Conservation (phyloP, 2,888 invertebrate genomes). For the Amphipyra berbera region DNA sequence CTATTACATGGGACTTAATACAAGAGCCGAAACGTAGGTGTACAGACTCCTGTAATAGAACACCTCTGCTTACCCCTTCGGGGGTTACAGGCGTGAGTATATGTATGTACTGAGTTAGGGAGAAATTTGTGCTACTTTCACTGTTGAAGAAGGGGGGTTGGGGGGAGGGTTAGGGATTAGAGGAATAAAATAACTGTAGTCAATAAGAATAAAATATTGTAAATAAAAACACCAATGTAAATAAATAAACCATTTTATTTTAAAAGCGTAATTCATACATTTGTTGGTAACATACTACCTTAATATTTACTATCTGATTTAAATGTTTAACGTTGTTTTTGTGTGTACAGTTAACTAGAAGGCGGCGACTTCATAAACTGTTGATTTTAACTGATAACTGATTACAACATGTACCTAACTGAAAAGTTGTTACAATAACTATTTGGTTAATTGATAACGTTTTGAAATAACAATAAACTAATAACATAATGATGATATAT, state of each 20-base stretch:
- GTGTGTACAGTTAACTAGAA: constrained; percentile 1
- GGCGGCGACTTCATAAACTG: constrained; percentile 11
- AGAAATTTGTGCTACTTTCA: too few species aligned
- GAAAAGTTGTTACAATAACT: not conserved
- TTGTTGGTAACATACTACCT: constrained; percentile 11
- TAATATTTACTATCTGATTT: constrained; percentile 3
- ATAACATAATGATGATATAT: not conserved
- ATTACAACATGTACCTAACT: constrained; percentile 19
- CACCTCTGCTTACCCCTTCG: too few species aligned
- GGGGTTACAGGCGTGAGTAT: too few species aligned
- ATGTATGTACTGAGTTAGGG: too few species aligned
- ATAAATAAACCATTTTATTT: constrained; percentile 69
- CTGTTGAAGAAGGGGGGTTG: too few species aligned
- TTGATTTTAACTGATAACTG: constrained; percentile 21
- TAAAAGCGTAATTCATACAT: constrained; percentile 44
- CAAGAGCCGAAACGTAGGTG: too few species aligned
- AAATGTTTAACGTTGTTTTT: constrained; percentile 4
- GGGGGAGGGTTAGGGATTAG: too few species aligned
- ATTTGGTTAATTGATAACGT: not conserved
- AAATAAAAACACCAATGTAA: constrained; percentile 47
- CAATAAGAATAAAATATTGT: not conserved
- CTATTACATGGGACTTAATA: too few species aligned
- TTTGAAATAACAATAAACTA: not conserved
- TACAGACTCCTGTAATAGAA: too few species aligned
- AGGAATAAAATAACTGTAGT: too few species aligned